Evolutionary conservation across 2,797 vertebrate species (phyloP), one percentile per base, ranked within the genome.

Genomic region (Sebastes reedi): DNA sequence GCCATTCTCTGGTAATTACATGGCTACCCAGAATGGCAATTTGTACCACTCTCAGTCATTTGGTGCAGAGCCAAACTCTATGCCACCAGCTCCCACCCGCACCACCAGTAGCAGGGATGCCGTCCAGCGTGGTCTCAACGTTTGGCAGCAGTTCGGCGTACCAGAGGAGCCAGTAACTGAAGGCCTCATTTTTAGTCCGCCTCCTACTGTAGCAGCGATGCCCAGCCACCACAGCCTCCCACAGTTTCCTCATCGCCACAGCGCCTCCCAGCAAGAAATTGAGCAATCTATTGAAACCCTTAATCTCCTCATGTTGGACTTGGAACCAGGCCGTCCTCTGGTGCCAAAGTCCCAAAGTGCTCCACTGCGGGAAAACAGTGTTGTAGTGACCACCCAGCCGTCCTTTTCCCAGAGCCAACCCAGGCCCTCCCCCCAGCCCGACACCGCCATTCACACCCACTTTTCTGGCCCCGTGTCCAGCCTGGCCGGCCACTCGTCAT

Each of bases 241-340:
- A 0, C 97, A 98, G 75, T 99, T 98, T 80, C 97, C 97, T 0
- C 80, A 94, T 75, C 96, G 97, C 0, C 92, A 94, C 18, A 96
- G 96, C 0, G 96, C 97, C 59, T 99, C 98, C 13, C 97, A 96
- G 82, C 95, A 94, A 88, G 99, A 99, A 94, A 99, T 99, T 0
- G 97, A 99, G 86, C 97, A 98, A 91, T 99, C 99, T 29, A 99
- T 99, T 0, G 98, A 99, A 92, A 95, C 97, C 3, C 97, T 99
- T 4, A 98, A 99, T 68, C 96, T 98, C 89, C 97, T 99, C 14
- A 99, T 99, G 98, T 87, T 97, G 82, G 97, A 99, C 84, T 94
- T 99, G 6, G 97, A 98, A 8, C 95, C 96, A 0, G 83, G 96
- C 0, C 81, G 93, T 0, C 79, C 91, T 0, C 85, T 85, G 18